A percentile compares a stretch with the other conserved stretches of the same genome.
phyloP scores from a whole-genome alignment of 2,888 invertebrate species.

The Abrostola tripartita region DNA sequence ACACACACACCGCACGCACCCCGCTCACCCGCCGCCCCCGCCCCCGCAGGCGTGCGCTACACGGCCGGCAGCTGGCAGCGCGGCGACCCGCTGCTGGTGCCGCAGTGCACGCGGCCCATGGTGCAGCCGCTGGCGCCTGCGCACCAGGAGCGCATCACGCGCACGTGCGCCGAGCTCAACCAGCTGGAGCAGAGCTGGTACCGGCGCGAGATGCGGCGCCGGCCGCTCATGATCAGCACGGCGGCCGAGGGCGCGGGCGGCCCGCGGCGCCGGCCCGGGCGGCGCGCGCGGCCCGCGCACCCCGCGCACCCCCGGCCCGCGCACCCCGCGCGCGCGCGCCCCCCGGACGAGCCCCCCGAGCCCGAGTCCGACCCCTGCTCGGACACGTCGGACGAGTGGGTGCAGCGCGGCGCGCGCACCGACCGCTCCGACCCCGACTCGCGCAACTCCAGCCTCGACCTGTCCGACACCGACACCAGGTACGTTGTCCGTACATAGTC shows the following conservation, averaged over 20 bases:
- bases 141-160: constrained; percentile 57
- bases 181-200: constrained; percentile 89
- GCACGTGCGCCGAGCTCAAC: constrained; percentile 83
- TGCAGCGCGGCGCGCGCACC: constrained; percentile 63
- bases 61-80: constrained; percentile 80
- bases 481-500: too few relatives aligned
- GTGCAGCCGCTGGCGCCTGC: constrained; percentile 69
- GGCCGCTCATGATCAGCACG: constrained; percentile 91
- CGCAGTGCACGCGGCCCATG: constrained; percentile 63
- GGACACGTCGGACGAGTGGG: constrained; percentile 75
- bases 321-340: constrained; percentile 35
- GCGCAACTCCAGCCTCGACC: constrained; percentile 54
- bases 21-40: too few relatives aligned
- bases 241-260: constrained; percentile 73
- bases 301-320: constrained; percentile 46
- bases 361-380: constrained; percentile 59
- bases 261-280: constrained; percentile 55
- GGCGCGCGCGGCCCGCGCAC: constrained; percentile 35
- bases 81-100: constrained; percentile 74
- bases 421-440: constrained; percentile 41
- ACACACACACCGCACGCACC: too few relatives aligned
- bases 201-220: constrained; percentile 92
- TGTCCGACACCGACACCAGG: constrained; percentile 58
- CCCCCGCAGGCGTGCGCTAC: constrained; percentile 82
- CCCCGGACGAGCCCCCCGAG: constrained; percentile 53